Evolutionary conservation across 2,113 vertebrate genomes (phyloP), one percentile per base, ranked within the genome.

Genomic region (Lampris megalopsis): DNA sequence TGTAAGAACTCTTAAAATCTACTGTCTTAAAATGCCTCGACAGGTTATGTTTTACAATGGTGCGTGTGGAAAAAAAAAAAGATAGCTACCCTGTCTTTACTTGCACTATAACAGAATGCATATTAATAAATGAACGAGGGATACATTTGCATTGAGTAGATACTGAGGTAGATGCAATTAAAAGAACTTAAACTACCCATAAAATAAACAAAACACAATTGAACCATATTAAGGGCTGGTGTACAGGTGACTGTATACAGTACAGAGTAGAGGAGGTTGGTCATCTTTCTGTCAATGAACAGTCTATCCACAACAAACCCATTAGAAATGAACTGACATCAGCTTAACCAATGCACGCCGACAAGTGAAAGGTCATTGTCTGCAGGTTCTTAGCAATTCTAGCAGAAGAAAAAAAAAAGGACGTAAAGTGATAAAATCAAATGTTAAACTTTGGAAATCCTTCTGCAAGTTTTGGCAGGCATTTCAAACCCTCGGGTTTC

Each of bases 101-200:
- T 65, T 11, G 42, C 54, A 41, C 36, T 61, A 67, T 47, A 35
- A 7, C 2, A 73, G 71, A 61, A 66, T 71, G 75, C 38, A 64
- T 9, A 13, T 68, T 72, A 72, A 36, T 68, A 45, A 61, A 77
- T 82, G 73, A 74, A 64, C 53, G 36, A 24, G 69, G 75, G 74
- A 70, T 1, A 49, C 47, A 38, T 79, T 80, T 86, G 77, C 65
- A 86, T 80, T 57, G 43, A 84, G 68, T 79, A 81, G 43, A 89
- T 83, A 88, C 74, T 91, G 92, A 93, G 92, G 92, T 93, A 93
- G 92, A 88, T 77, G 43, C 3, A 43, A 68, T 57, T 49, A 58
- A 24, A 47, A 63, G 52, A 63, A 48, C 42, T 86, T 83, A 63
- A 87, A 88, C 86, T 81, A 90, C 80, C 35, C 2, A 49, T 49